phyloP scores from a whole-genome alignment of 2,113 vertebrate genomes.

The Prinia subflava region DNA sequence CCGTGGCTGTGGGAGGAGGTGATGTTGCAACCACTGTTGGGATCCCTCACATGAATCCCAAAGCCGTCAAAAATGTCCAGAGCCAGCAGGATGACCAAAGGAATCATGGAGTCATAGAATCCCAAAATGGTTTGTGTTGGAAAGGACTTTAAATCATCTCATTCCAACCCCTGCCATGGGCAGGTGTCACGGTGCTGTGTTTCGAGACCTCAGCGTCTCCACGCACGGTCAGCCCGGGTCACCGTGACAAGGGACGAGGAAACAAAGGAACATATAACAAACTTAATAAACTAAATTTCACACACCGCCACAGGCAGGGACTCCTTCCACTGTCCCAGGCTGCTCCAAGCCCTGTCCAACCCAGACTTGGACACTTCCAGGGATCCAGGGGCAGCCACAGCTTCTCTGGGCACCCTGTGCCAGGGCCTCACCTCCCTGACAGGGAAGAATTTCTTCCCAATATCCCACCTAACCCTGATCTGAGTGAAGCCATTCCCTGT shows the following conservation, averaged over 20 bases:
- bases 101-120: rapidly evolving
- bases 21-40: rapidly evolving
- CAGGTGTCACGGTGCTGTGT: too few relatives aligned
- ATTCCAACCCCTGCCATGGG: rapidly evolving
- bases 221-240: too few relatives aligned
- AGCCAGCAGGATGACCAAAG: not conserved
- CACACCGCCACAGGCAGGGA: too few relatives aligned
- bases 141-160: rapidly evolving
- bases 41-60: not conserved
- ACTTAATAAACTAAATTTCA: too few relatives aligned
- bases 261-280: too few relatives aligned
- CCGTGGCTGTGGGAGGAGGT: rapidly evolving
- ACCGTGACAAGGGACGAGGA: too few relatives aligned
- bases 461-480: not conserved
- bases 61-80: not conserved
- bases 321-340: rapidly evolving
- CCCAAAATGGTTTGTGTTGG: not conserved
- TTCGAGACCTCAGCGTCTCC: too few relatives aligned
- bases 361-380: not conserved
- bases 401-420: not conserved
- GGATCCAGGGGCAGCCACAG: not conserved
- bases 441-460: rapidly evolving
- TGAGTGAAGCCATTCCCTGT: rapidly evolving
- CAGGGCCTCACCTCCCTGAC: rapidly evolving
- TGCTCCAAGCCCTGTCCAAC: rapidly evolving